Base-by-base conservation (phyloP, 1,140 invertebrate genomes). In the Pararge aegeria region DNA sequence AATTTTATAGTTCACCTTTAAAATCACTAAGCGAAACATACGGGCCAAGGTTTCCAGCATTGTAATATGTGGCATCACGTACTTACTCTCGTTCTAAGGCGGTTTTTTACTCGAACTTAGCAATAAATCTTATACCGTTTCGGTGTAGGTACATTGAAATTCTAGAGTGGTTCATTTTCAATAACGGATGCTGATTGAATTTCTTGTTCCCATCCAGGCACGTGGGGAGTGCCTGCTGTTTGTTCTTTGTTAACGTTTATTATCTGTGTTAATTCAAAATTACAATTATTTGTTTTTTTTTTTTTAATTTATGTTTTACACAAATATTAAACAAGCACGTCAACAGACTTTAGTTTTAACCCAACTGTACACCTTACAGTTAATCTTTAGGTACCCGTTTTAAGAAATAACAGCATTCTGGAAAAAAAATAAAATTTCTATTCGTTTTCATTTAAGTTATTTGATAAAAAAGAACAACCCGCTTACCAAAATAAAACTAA, bases 61-160 rank as follows among this genome's bases (percentile, higher is more conserved):
- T 67, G 66, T 73, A 57, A 66, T 64, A 68, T 75, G 67, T 70
- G 72, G 64, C 67, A 75, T 75, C 75, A 73, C 73, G 70, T 78
- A 68, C 50, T 34, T 59, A 57, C 61, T 66, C 61, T 58, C 55
- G 58, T 64, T 68, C 55, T 55, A 64, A 65, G 56, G 61, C 50
- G 24, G 44, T 60, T 69, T 70, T 64, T 71, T 66, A 66, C 66
- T 58, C 58, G 66, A 18, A 65, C 66, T 66, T 63, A 69, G 68
- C 58, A 69, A 69, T 76, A 69, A 73, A 74, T 74, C 68, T 65
- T 55, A 48, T 52, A 44, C 60, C 53, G 57, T 66, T 67, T 59
- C 52, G 63, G 61, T 37, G 61, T 66, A 44, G 55, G 51, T 60
- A 52, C 63, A 71, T 72, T 74, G 69, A 69, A 71, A 74, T 74